phyloP scores from a whole-genome alignment of 2,113 vertebrate species.

The Coptodon bakossiorum region DNA sequence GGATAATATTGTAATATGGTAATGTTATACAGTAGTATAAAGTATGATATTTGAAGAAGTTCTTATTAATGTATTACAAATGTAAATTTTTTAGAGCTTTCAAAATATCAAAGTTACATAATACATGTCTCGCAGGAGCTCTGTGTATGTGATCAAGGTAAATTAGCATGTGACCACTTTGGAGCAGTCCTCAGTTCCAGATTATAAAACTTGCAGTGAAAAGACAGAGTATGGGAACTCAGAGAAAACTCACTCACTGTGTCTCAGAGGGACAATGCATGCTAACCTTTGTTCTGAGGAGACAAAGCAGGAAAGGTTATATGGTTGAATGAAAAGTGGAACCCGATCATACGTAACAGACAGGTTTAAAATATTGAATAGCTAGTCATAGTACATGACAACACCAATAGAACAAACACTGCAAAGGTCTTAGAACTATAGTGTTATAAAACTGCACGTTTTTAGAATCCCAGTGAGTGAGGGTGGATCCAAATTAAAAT shows the following conservation, averaged over 20 bases:
- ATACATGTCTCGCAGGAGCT: not conserved
- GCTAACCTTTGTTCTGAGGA: not conserved
- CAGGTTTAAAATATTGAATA: not conserved
- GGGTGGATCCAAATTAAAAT: not conserved
- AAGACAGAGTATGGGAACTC: constrained; percentile 29
- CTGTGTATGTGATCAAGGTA: not conserved
- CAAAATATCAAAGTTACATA: not conserved
- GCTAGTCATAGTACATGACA: not conserved
- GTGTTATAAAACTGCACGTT: not conserved
- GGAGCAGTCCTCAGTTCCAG: not conserved
- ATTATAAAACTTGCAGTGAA: not conserved
- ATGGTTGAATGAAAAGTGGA: not conserved
- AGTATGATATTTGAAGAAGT: not conserved
- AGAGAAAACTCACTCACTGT: constrained; percentile 8
- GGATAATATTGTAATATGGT: not conserved
- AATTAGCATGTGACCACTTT: not conserved
- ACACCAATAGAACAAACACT: not conserved
- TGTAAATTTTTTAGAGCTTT: not conserved
- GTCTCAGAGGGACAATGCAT: not conserved
- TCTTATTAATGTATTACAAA: not conserved
- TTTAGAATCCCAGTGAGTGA: not conserved
- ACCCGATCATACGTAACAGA: not conserved
- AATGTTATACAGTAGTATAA: not conserved
- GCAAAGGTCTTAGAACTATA: not conserved
- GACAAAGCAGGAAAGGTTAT: not conserved